Percentiles rank a stretch among this genome's conserved stretches.
Conservation (phyloP, 2,113 vertebrate species). For the Pterocles burchelli region DNA sequence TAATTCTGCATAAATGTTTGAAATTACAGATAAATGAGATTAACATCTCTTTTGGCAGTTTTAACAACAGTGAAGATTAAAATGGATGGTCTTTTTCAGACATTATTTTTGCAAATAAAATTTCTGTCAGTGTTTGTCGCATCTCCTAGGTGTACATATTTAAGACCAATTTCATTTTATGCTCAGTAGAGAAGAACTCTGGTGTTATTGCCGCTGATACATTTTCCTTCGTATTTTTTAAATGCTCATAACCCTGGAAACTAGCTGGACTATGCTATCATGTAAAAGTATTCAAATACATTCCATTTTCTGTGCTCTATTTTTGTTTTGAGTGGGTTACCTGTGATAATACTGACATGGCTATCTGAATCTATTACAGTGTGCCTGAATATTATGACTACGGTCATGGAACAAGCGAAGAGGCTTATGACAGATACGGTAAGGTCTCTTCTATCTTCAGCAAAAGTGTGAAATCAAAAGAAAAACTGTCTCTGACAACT, state of each 20-base stretch:
- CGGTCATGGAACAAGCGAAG: slow-evolving; percentile 88
- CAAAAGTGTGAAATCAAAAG: slow-evolving; percentile 48
- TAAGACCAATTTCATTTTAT: slow-evolving; percentile 11
- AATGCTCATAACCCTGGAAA: neutral
- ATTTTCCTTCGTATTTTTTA: neutral
- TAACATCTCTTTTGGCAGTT: neutral
- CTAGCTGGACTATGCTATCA: neutral
- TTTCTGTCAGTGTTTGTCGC: neutral
- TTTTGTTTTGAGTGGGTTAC: slow-evolving; percentile 16
- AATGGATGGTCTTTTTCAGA: neutral
- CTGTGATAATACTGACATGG: slow-evolving; percentile 32
- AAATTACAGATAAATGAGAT: neutral
- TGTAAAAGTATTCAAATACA: neutral
- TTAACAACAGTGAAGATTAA: neutral
- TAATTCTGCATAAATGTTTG: neutral
- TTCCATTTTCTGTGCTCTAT: neutral
- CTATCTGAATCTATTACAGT: slow-evolving; percentile 81
- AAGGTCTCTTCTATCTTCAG: slow-evolving; percentile 70
- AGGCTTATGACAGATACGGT: slow-evolving; percentile 95
- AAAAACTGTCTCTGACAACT: slow-evolving; percentile 53
- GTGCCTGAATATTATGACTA: slow-evolving; percentile 96
- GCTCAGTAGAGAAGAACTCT: neutral
- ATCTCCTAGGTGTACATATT: neutral
- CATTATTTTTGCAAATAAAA: neutral
- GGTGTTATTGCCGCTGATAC: neutral